These are phyloP conservation scores for Leucoma salicis DNA, from an alignment of 2,888 invertebrate species.

Conservation along the genomic window DNA sequence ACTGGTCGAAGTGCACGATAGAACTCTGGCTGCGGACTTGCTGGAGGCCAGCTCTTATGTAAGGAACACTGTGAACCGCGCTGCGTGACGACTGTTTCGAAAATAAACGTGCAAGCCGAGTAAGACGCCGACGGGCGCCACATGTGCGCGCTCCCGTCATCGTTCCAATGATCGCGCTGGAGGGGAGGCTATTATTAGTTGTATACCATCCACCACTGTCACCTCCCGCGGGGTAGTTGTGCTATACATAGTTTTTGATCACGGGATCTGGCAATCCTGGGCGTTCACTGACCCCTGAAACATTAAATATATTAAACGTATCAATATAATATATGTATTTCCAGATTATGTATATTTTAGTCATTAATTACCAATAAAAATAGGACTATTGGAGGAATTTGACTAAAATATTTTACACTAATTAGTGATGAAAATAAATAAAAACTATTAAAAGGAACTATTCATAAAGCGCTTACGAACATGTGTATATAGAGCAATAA, in stretches of 20 bases:
- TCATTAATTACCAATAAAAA: no score
- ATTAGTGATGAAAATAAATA: no score
- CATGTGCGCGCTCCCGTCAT: constrained; percentile 75
- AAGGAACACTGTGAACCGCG: constrained; percentile 71
- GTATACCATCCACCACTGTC: constrained; percentile 80
- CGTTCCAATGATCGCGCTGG: constrained; percentile 70
- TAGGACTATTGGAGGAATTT: no score
- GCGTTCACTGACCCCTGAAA: constrained; percentile 78
- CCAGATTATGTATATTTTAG: no score
- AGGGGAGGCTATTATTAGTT: constrained; percentile 81
- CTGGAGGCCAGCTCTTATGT: constrained; percentile 61
- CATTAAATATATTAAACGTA: constrained; percentile 37
- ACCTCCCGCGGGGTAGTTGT: constrained; percentile 79
- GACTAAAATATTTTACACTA: no score
- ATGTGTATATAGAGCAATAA: no score
- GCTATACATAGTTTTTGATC: constrained; percentile 79
- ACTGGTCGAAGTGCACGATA: constrained; percentile 51
- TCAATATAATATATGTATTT: no score
- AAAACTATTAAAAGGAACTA: no score
- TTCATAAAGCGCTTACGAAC: no score
- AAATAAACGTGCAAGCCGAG: constrained; percentile 75
- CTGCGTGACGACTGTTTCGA: constrained; percentile 77
- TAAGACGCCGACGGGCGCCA: constrained; percentile 67
- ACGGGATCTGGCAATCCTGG: constrained; percentile 73
- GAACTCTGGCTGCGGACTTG: constrained; percentile 43